A percentile compares a stretch with the other conserved stretches of the same genome.
Evolutionary conservation across 2,888 invertebrate genomes (phyloP).

Genomic region (Spodoptera picta): DNA sequence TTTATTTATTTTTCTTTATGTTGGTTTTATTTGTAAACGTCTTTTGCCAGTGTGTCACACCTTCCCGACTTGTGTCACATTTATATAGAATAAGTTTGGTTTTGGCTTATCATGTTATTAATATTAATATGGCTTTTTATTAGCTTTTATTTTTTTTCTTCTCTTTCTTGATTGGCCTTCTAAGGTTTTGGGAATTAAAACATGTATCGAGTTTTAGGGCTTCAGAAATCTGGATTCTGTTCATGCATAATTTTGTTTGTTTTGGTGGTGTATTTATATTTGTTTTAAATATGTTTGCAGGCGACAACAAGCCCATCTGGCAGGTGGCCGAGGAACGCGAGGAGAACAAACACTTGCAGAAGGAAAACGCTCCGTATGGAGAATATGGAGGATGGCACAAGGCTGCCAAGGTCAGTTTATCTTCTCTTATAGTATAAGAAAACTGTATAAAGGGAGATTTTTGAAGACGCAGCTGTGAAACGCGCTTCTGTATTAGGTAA

Average conservation of each 20-base stretch:
- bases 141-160: background rate
- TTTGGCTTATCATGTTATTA: conserved; percentile 21
- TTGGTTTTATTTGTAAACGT: conserved; percentile 48
- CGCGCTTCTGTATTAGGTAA: no score
- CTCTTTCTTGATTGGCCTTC: background rate
- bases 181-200: conserved; percentile 16
- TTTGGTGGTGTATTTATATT: background rate
- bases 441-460: no score
- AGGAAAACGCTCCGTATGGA: conserved; percentile 96
- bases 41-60: conserved; percentile 83
- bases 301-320: conserved; percentile 98
- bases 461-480: no score
- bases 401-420: conserved; percentile 92
- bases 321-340: conserved; percentile 99
- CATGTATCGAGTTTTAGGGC: no score
- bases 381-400: conserved; percentile 99
- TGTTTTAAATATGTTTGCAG: conserved; percentile 75
- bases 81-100: conserved; percentile 41
- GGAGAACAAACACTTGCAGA: conserved; percentile 97
- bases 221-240: no score
- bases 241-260: background rate
- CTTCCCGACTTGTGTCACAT: conserved; percentile 89
- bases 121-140: conserved; percentile 25
- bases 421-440: background rate
- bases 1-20: conserved; percentile 44